Conservation (phyloP, 2,888 invertebrate genomes). For the Cordilura impudica region DNA sequence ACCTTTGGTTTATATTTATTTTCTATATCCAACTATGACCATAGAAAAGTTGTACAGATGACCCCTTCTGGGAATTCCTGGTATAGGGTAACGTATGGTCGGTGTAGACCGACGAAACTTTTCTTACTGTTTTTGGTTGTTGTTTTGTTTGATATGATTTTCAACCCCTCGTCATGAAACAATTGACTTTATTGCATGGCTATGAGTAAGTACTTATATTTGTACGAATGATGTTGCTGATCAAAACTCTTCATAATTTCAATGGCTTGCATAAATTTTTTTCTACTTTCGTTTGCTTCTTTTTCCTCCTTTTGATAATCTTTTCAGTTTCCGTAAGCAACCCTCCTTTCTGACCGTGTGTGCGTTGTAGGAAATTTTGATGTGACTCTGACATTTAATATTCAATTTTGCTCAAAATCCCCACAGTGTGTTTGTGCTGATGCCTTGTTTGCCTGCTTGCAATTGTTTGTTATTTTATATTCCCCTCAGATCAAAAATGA, state of each 20-base stretch:
- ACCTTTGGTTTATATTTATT: too few species aligned
- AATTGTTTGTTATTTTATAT: conserved; percentile 33
- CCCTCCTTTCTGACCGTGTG: conserved; percentile 17
- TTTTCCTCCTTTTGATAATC: conserved; percentile 18
- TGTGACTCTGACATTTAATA: conserved; percentile 53
- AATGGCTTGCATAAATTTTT: conserved; percentile 12
- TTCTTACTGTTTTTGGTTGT: conserved; percentile 20
- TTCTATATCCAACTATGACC: too few species aligned
- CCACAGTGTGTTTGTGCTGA: conserved; percentile 9
- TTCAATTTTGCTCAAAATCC: conserved; percentile 45
- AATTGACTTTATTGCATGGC: conserved; percentile 49
- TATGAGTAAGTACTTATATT: background rate
- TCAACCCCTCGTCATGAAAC: conserved; percentile 44
- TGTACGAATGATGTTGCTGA: conserved; percentile 17
- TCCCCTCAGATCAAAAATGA: conserved; percentile 22
- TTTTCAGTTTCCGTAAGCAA: conserved; percentile 17
- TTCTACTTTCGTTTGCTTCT: conserved; percentile 1
- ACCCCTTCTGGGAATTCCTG: too few species aligned
- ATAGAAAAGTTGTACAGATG: too few species aligned
- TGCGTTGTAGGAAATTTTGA: conserved; percentile 6
- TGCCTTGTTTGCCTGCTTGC: conserved; percentile 31
- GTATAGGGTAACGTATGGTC: too few species aligned
- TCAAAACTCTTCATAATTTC: conserved; percentile 25
- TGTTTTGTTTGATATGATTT: conserved; percentile 3
- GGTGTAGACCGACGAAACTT: too few species aligned